A percentile compares a stretch with the other conserved stretches of the same genome.
These are phyloP conservation scores for Aix galericulata DNA, from an alignment of 2,113 vertebrate species.

Conservation along the genomic window DNA sequence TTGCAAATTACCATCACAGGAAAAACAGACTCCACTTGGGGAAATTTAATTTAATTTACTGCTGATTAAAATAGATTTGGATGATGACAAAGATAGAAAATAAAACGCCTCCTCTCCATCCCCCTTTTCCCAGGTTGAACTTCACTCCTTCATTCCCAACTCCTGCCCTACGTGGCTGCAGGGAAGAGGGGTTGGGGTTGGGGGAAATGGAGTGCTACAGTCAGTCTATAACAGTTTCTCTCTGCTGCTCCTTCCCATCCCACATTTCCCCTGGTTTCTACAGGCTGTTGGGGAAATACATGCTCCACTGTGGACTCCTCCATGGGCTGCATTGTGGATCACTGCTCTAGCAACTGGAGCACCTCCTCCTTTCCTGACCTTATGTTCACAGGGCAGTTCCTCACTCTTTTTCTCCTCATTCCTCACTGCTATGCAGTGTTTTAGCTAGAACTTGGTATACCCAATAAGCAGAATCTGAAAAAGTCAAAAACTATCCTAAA, in stretches of 20 bases:
- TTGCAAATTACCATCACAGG: neutral
- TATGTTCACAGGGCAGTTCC: neutral
- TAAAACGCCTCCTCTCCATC: neutral
- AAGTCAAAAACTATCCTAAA: neutral
- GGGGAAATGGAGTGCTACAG: neutral
- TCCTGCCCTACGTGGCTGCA: neutral
- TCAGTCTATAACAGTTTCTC: neutral
- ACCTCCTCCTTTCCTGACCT: neutral
- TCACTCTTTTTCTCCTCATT: neutral
- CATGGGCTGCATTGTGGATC: neutral
- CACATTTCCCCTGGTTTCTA: neutral
- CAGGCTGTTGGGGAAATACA: neutral
- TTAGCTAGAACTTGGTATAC: neutral
- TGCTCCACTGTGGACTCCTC: neutral
- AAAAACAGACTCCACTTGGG: neutral
- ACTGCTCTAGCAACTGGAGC: neutral
- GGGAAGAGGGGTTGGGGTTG: no score
- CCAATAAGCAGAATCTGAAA: neutral
- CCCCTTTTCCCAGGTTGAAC: neutral
- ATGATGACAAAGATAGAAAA: neutral
- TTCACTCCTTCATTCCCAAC: neutral
- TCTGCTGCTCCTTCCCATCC: neutral
- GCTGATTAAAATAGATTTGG: neutral
- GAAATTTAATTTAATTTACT: neutral
- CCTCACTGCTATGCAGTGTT: neutral